Evolutionary conservation across 2,797 vertebrate species (phyloP), one percentile per base, ranked within the genome.

Genomic region (Dermochelys coriacea): DNA sequence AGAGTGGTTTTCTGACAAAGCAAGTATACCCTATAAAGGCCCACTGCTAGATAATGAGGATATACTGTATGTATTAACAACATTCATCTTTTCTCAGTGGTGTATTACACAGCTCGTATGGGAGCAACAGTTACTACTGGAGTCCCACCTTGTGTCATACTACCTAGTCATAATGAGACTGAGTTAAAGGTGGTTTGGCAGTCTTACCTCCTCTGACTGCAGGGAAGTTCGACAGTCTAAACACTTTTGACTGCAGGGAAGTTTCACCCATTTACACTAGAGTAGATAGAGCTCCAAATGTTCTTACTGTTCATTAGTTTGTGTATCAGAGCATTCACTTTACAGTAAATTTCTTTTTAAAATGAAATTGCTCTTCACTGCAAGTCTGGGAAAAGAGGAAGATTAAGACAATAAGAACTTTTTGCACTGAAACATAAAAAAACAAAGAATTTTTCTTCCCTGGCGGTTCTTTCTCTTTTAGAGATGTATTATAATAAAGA

Each of bases 21-120:
- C n/a, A 89, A 82, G 86, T 79, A 50, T 34, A 84, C 88, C 47
- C 51, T 84, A 3, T 57, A 74, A 89, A 25, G 71, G 79, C 34
- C 41, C 1, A 0, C 85, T 91, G 77, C 87, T 91, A 61, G 51
- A 68, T 95, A 61, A 89, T n/a, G 49, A 29, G 45, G 82, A 16
- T 85, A 29, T 82, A 59, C 74, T 55, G 34, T 23, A 84, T 88
- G 14, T 94, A 90, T 95, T 93, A 93, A 49, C 80, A 92, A 87
- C 59, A 34, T 59, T 90, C 79, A 89, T 96, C 92, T 88, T 87
- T 45, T 29, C 71, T 6, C 50, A 83, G 52, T 80, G 25, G 19
- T 41, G 41, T 59, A 82, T 92, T 89, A 91, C 80, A 91, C 80
- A 87, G 3, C 51, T 93, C 59, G 59, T 9, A 2, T 12, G 1